Percentiles rank a stretch among this genome's conserved stretches.
These are phyloP conservation scores for Leptinotarsa lineolata DNA, from an alignment of 1,140 invertebrate species.

Conservation along the genomic window DNA sequence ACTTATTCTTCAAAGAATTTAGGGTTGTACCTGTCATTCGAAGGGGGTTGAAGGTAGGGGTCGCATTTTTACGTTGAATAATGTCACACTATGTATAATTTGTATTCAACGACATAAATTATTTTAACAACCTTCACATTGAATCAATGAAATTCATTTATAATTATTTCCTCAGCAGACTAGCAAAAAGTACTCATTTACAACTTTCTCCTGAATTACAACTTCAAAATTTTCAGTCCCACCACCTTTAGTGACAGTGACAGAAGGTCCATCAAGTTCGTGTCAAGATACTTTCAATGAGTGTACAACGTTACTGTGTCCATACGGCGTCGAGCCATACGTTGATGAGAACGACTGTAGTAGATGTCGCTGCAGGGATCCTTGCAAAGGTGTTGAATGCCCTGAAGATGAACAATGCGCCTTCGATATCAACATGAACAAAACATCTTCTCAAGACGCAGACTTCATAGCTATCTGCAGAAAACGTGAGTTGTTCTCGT, in stretches of 20 bases:
- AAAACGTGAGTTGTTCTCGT: conserved; percentile 58
- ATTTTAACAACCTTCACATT: no score
- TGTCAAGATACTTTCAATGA: conserved; percentile 64
- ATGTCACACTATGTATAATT: no score
- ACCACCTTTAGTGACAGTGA: conserved; percentile 24
- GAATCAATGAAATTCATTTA: no score
- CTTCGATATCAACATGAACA: conserved; percentile 62
- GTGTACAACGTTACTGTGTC: conserved; percentile 68
- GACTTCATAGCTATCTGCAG: conserved; percentile 67
- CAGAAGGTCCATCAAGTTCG: conserved; percentile 49
- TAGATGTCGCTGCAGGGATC: conserved; percentile 77
- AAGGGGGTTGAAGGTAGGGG: no score
- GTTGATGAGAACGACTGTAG: conserved; percentile 69
- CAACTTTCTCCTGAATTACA: no score
- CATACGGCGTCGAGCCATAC: conserved; percentile 75
- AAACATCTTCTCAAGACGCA: conserved; percentile 53
- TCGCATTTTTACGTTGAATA: no score
- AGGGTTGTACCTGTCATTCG: no score
- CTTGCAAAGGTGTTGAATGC: conserved; percentile 70
- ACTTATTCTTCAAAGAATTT: no score
- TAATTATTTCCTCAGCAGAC: no score
- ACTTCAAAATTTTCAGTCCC: background rate
- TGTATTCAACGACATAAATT: no score
- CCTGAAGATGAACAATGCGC: conserved; percentile 68
- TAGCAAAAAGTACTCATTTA: no score